These are phyloP conservation scores for Stomatorhinus ivindoensis DNA, from an alignment of 2,113 vertebrate species.

Conservation along the genomic window DNA sequence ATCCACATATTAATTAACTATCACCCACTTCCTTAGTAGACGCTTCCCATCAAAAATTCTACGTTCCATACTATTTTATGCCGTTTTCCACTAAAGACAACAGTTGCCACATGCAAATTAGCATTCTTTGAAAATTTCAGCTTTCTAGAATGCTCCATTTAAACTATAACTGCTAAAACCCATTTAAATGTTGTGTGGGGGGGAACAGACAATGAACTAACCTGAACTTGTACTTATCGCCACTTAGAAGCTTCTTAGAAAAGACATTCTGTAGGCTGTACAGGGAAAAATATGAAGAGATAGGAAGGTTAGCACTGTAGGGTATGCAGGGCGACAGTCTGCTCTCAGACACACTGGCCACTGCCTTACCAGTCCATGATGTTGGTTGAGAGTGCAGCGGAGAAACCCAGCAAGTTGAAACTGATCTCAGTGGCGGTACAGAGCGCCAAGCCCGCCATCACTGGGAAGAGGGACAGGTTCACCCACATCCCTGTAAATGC, in stretches of 20 bases:
- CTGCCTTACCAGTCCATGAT: constrained; percentile 91
- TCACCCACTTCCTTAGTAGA: neutral
- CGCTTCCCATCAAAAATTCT: neutral
- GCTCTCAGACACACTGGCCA: accelerated
- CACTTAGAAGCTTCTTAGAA: constrained; percentile 92
- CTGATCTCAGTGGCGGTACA: constrained; percentile 88
- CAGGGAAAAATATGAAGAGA: constrained; percentile 22
- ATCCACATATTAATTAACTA: neutral
- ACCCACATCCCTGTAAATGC: constrained; percentile 74
- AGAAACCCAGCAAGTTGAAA: constrained; percentile 90
- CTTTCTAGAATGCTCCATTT: neutral
- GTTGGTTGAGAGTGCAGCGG: constrained; percentile 88
- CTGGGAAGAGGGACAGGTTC: constrained; percentile 81
- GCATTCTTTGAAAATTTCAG: neutral
- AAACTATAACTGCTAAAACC: neutral
- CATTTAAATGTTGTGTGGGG: neutral
- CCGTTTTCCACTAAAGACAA: neutral
- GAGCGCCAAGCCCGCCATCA: constrained; percentile 85
- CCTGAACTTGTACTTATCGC: constrained; percentile 94
- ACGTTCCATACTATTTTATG: too few relatives aligned
- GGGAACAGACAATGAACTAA: constrained; percentile 44
- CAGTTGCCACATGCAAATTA: neutral
- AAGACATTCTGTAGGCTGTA: constrained; percentile 91
- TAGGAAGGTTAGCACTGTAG: neutral
- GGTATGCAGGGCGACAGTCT: neutral